Percentiles rank a stretch among this genome's conserved stretches.
phyloP scores from a whole-genome alignment of 2,797 vertebrate genomes.

The Lepilemur ruficaudatus region DNA sequence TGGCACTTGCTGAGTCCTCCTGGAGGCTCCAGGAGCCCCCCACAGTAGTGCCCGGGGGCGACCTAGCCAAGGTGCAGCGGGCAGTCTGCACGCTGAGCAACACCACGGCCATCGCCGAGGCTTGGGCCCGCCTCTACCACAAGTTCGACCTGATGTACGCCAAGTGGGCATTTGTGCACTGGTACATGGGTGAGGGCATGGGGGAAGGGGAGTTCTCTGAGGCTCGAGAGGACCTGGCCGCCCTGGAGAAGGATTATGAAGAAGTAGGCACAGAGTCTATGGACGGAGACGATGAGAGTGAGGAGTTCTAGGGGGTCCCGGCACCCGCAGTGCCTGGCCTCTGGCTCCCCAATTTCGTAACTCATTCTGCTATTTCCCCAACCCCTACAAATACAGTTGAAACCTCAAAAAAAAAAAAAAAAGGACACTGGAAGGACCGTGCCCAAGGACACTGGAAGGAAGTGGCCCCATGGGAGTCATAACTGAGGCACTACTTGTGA shows the following conservation, averaged over 20 bases:
- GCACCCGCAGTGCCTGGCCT: fast-evolving
- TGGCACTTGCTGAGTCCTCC: neutral
- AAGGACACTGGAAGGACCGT: neutral
- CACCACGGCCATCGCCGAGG: slow-evolving; percentile 92
- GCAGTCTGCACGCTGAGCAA: slow-evolving; percentile 95
- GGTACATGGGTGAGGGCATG: slow-evolving; percentile 91
- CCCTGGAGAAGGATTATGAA: neutral
- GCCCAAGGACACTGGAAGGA: neutral
- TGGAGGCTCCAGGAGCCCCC: slow-evolving; percentile 82
- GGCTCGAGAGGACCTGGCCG: neutral
- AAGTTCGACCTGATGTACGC: slow-evolving; percentile 95
- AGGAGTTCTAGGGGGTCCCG: slow-evolving; percentile 85
- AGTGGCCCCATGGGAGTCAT: neutral
- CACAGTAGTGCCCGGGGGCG: slow-evolving; percentile 91
- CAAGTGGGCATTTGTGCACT: slow-evolving; percentile 87
- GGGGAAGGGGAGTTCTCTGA: neutral
- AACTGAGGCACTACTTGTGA: neutral
- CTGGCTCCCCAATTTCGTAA: neutral
- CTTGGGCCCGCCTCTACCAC: slow-evolving; percentile 93
- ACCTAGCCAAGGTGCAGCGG: slow-evolving; percentile 90
- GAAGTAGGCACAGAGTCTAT: slow-evolving; percentile 85
- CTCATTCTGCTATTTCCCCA: neutral
- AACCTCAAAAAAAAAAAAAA: neutral
- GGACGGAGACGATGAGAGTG: slow-evolving; percentile 87
- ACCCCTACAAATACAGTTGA: neutral